Evolutionary conservation across 2,113 vertebrate species (phyloP), one percentile per base, ranked within the genome.

Genomic region (Cinclus mexicanus): DNA sequence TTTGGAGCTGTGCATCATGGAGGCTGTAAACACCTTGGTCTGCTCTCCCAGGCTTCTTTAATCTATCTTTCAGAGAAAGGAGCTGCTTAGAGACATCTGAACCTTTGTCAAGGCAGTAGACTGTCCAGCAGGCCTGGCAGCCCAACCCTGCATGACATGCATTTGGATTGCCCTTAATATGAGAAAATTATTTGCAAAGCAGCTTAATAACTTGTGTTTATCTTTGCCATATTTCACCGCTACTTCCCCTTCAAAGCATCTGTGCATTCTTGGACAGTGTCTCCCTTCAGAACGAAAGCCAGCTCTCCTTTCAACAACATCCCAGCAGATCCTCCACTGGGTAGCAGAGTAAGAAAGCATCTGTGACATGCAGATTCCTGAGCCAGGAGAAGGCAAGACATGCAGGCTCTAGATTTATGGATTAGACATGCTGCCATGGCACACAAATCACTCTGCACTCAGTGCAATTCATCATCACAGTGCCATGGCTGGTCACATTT

Each of bases 381-480:
- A 92, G 93, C 80, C 91, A 87, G 90, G 56, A 87, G 90, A 81
- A 79, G 86, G 72, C 69, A 75, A 78, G 77, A 76, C 79, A 90
- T 35, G 67, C 72, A 81, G 87, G 67, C 87, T 88, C 63, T 79
- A 94, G 88, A 96, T 97, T 96, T 95, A 95, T 95, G 92, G 93
- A 69, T 87, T 44, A 49, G 64, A 84, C 87, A 28, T 29, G 59
- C 80, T 94, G 93, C 87, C 93, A 70, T 39, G 56, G 74, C 92
- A 72, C 18, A 89, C 86, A 89, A 82, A 96, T 92, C 92, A 92
- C 86, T 91, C 83, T 21, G 44, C 52, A 8, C 92, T 63, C 41
- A 42, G 57, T 20, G 87, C 67, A 61, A 84, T 91, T 85, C 89
- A 77, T 95, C 90, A 83, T 63, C 94, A 89, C 90, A 25, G 60